A percentile compares a stretch with the other conserved stretches of the same genome.
These are phyloP conservation scores for Galemys pyrenaicus DNA, from an alignment of 2,113 vertebrate genomes.

Conservation along the genomic window DNA sequence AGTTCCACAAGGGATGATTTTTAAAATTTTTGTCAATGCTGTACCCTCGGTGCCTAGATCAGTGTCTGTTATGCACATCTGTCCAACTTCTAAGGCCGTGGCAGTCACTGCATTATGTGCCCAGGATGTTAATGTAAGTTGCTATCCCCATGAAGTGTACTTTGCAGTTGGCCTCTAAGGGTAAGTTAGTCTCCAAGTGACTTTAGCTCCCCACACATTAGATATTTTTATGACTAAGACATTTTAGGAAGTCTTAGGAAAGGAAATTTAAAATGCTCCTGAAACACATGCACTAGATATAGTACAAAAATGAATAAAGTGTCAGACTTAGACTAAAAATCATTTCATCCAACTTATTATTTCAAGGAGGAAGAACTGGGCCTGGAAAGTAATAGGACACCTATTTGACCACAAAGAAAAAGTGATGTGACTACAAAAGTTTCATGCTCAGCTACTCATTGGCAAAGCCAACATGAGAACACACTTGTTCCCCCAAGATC, in stretches of 20 bases:
- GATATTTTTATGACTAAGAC: constrained; percentile 32
- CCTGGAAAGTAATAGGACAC: background rate
- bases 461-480: background rate
- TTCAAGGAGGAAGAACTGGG: background rate
- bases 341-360: background rate
- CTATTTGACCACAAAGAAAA: background rate
- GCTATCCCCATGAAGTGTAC: background rate
- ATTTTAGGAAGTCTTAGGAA: background rate
- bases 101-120: background rate
- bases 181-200: background rate
- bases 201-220: background rate
- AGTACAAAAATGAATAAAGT: constrained; percentile 1
- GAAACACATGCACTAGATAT: background rate
- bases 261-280: background rate
- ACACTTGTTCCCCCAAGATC: background rate
- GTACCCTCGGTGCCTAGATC: background rate
- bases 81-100: background rate
- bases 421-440: background rate
- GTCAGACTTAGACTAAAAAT: background rate
- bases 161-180: background rate
- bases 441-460: background rate
- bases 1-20: background rate
- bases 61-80: background rate
- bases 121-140: background rate
- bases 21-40: background rate